A percentile compares a stretch with the other conserved stretches of the same genome.
phyloP scores from a whole-genome alignment of 2,113 vertebrate species.

The Varanus komodoensis region DNA sequence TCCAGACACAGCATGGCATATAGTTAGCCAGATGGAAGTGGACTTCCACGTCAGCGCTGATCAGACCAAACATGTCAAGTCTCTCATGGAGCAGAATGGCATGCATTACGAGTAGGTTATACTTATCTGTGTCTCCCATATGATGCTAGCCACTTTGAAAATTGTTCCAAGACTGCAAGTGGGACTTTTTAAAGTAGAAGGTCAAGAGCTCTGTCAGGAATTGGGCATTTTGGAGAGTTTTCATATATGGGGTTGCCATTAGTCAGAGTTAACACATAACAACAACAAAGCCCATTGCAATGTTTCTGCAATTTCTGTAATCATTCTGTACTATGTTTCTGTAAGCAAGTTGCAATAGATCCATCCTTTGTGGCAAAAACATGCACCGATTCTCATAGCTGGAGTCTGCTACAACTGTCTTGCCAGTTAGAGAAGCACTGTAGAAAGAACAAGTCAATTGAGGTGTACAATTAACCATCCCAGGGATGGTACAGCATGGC shows the following conservation, averaged over 20 bases:
- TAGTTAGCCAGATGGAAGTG: conserved; percentile 68
- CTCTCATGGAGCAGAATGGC: conserved; percentile 75
- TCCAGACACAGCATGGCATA: conserved; percentile 70
- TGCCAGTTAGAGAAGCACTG: neutral
- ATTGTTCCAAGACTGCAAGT: neutral
- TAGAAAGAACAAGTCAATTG: neutral
- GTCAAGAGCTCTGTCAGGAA: neutral
- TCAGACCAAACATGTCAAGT: conserved; percentile 69
- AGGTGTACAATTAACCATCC: neutral
- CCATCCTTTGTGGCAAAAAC: neutral
- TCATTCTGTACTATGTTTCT: neutral
- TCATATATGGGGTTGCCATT: no score
- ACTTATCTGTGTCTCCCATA: neutral
- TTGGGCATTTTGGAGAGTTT: no score
- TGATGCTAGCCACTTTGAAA: neutral
- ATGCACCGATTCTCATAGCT: neutral
- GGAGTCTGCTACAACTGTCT: no score
- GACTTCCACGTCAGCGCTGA: conserved; percentile 78
- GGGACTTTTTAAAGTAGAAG: neutral
- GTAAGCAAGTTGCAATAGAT: neutral
- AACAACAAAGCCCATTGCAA: neutral
- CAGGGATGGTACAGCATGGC: no score
- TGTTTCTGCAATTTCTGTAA: neutral
- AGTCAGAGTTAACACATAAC: no score
- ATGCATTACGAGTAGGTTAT: conserved; percentile 32